These are phyloP conservation scores for Paraplagusia blochii DNA, from an alignment of 2,113 vertebrate species.

Conservation along the genomic window DNA sequence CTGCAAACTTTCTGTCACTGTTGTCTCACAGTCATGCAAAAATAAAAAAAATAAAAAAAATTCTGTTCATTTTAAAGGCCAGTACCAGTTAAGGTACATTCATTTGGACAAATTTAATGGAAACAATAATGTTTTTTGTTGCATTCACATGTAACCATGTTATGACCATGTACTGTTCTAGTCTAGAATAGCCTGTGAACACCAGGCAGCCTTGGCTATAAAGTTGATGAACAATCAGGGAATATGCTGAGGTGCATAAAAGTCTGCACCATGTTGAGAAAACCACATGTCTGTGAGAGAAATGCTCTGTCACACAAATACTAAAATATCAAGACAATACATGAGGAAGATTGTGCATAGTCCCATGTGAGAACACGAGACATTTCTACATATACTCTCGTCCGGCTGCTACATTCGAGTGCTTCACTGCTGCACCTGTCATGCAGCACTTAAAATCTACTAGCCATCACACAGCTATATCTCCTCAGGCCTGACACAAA, in stretches of 20 bases:
- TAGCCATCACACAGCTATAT: constrained; percentile 29
- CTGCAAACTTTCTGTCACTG: too few relatives aligned
- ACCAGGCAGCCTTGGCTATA: constrained; percentile 4
- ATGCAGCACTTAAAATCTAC: constrained; percentile 47
- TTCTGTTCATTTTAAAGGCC: too few relatives aligned
- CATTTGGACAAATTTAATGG: too few relatives aligned
- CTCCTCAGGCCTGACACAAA: constrained; percentile 25
- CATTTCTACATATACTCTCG: background rate
- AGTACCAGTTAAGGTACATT: too few relatives aligned
- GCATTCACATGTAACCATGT: too few relatives aligned
- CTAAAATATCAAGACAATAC: constrained; percentile 33
- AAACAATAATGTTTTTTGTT: too few relatives aligned
- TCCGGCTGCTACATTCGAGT: constrained; percentile 12
- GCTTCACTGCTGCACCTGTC: constrained; percentile 35
- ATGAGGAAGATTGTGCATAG: constrained; percentile 4
- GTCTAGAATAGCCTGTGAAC: too few relatives aligned
- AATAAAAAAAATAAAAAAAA: too few relatives aligned
- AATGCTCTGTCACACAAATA: constrained; percentile 16
- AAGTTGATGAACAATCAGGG: constrained; percentile 33
- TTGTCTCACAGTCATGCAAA: too few relatives aligned
- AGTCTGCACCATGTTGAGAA: constrained; percentile 10
- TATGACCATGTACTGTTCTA: too few relatives aligned
- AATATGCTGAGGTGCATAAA: constrained; percentile 35
- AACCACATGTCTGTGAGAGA: constrained; percentile 25
- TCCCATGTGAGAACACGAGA: constrained; percentile 10